These are phyloP conservation scores for Pangasius mekongensis DNA, from an alignment of 2,797 vertebrate genomes.

Conservation along the genomic window DNA sequence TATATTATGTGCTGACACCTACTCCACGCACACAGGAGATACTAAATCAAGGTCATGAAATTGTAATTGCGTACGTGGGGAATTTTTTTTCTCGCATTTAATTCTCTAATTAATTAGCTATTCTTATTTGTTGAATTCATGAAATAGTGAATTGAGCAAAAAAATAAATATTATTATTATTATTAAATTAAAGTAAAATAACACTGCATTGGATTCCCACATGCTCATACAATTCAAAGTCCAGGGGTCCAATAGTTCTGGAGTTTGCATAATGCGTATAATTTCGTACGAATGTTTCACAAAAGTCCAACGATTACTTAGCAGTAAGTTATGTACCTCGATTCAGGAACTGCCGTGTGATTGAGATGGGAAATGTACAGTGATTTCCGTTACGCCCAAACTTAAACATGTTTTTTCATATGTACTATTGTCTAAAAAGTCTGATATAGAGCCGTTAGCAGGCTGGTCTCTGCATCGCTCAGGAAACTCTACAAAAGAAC, in stretches of 20 bases:
- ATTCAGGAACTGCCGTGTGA: conserved; percentile 30
- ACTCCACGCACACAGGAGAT: too few species aligned
- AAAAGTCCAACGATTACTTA: background rate
- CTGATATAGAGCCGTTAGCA: background rate
- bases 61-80: background rate
- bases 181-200: background rate
- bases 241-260: background rate
- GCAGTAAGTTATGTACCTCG: background rate
- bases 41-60: too few species aligned
- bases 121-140: background rate
- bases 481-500: conserved; percentile 38
- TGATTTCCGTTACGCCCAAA: conserved; percentile 34
- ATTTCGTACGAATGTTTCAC: background rate
- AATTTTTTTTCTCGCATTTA: background rate
- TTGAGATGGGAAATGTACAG: conserved; percentile 32
- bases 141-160: background rate
- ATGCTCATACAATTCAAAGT: background rate
- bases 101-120: background rate
- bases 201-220: background rate
- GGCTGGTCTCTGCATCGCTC: conserved; percentile 6
- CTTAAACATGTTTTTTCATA: conserved; percentile 1
- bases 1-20: too few species aligned
- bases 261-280: too few species aligned
- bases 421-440: conserved; percentile 29
- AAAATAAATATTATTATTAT: background rate